Conservation (phyloP, 2,888 invertebrate species). For the Brenthis ino region DNA sequence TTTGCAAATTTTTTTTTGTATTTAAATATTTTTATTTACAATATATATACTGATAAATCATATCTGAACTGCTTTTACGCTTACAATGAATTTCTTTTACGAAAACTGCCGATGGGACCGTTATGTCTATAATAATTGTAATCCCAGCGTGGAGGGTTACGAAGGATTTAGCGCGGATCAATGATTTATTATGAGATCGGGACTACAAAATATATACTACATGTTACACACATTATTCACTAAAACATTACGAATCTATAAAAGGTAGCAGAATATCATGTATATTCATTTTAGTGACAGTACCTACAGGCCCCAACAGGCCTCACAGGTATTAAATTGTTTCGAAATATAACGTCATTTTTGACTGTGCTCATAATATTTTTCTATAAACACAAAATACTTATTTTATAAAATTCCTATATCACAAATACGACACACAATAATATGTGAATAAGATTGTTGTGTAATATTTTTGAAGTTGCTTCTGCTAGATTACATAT, state of each 20-base stretch:
- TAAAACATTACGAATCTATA: slow-evolving; percentile 63
- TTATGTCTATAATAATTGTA: slow-evolving; percentile 33
- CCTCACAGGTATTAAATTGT: too few relatives aligned
- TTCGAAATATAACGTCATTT: too few relatives aligned
- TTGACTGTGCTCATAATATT: too few relatives aligned
- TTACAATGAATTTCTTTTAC: slow-evolving; percentile 22
- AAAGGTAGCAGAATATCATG: slow-evolving; percentile 47
- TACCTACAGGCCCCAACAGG: too few relatives aligned
- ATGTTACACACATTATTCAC: slow-evolving; percentile 65
- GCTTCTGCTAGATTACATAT: neutral
- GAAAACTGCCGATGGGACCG: slow-evolving; percentile 25
- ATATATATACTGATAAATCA: neutral
- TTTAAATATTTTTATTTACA: too few relatives aligned
- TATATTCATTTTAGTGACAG: neutral
- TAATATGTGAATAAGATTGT: too few relatives aligned
- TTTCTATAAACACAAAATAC: too few relatives aligned
- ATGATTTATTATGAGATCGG: slow-evolving; percentile 72
- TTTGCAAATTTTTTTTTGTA: too few relatives aligned
- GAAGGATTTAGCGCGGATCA: slow-evolving; percentile 51
- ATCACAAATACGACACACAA: too few relatives aligned
- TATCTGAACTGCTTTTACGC: neutral
- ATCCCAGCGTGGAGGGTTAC: slow-evolving; percentile 32
- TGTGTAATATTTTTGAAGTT: neutral
- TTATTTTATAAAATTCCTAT: too few relatives aligned
- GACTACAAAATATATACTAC: slow-evolving; percentile 58